phyloP scores from a whole-genome alignment of 37 sponge, comb jelly and placozoan genomes.

The Hexactinellida sp. region DNA sequence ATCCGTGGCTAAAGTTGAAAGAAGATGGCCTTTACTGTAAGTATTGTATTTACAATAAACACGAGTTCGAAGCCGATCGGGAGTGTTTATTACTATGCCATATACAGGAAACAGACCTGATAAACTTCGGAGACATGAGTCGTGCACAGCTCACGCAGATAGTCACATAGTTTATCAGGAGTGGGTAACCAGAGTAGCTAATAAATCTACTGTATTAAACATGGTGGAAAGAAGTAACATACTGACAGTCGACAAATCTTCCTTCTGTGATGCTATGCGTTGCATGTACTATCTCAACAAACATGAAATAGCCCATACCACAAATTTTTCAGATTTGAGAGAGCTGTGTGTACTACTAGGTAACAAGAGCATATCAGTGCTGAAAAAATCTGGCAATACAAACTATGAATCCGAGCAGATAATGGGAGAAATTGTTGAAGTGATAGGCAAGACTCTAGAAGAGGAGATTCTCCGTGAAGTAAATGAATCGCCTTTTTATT shows the following conservation, averaged over 20 bases:
- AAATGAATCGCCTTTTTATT: neutral
- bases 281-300: slow-evolving; percentile 24
- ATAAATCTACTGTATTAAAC: neutral
- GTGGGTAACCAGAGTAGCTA: slow-evolving; percentile 6
- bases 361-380: neutral
- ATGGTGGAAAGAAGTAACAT: neutral
- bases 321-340: slow-evolving; percentile 1
- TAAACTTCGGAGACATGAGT: neutral
- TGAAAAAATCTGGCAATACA: neutral
- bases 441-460: slow-evolving; percentile 16
- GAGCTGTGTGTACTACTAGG: neutral
- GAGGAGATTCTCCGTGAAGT: slow-evolving; percentile 15
- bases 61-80: slow-evolving; percentile 10
- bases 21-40: slow-evolving; percentile 20
- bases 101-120: slow-evolving; percentile 7
- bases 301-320: slow-evolving; percentile 21
- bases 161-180: slow-evolving; percentile 8
- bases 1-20: slow-evolving; percentile 15
- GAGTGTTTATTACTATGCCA: slow-evolving; percentile 22
- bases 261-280: neutral
- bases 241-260: neutral
- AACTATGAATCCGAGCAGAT: slow-evolving; percentile 19
- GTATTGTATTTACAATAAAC: neutral
- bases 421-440: slow-evolving; percentile 23
- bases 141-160: neutral